Conservation (phyloP, 2,797 vertebrate species). For the Adrianichthys oophorus region DNA sequence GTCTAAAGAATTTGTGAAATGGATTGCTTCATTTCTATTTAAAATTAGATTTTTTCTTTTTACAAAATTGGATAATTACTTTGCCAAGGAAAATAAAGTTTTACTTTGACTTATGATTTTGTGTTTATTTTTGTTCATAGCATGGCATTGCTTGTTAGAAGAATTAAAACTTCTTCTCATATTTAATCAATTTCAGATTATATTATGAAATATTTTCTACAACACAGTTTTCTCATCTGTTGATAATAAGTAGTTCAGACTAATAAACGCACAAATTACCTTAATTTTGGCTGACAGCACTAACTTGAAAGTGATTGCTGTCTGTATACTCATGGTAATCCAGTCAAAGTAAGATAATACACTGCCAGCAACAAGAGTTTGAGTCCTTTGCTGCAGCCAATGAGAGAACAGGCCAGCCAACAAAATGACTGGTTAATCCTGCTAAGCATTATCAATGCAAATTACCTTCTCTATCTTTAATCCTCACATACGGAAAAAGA, state of each 20-base stretch:
- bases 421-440: conserved; percentile 57
- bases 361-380: conserved; percentile 27
- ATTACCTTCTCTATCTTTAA: conserved; percentile 52
- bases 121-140: no score
- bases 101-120: no score
- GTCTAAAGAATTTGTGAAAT: no score
- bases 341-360: conserved; percentile 48
- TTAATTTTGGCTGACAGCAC: conserved; percentile 9
- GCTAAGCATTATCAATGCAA: conserved; percentile 34
- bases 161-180: no score
- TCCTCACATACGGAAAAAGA: conserved; percentile 27
- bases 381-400: conserved; percentile 32
- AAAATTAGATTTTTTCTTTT: no score
- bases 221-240: conserved; percentile 2
- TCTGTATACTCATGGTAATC: conserved; percentile 48
- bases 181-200: background rate
- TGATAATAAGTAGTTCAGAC: conserved; percentile 3
- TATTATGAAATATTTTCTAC: background rate
- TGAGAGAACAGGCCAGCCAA: conserved; percentile 35
- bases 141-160: no score
- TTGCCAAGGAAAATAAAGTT: no score
- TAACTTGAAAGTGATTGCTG: conserved; percentile 16
- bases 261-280: background rate
- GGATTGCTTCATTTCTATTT: no score
- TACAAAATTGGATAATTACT: no score